Evolutionary conservation across 2,113 vertebrate genomes (phyloP), one percentile per base, ranked within the genome.

Genomic region (Eonycteris spelaea): DNA sequence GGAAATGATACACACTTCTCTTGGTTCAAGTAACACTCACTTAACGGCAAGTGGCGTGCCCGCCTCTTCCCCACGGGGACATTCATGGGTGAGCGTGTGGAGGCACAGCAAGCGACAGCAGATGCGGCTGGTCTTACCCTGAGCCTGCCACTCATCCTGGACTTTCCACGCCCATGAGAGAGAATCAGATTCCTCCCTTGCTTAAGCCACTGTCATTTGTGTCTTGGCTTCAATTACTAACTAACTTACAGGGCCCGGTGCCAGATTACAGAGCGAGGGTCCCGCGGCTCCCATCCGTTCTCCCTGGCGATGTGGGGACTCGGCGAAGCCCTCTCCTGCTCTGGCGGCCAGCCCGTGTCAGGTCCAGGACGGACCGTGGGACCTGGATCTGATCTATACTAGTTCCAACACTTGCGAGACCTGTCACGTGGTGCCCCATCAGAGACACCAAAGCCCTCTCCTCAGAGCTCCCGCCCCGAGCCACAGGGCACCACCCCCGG

Each of bases 141-240:
- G 57, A 75, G 24, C 21, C 14, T 18, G 8, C 57, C 33, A 13
- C 61, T 30, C 6, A 86, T 28, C 68, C 75, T 1, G 16, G 48
- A 3, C 61, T 45, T 45, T 33, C 0, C 0, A 0, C 2, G 68
- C 68, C 63, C 22, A 9, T 30, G 0, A 75, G 78, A 38, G 33
- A 86, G 21, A 59, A 51, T 24, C 7, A 28, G 84, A 43, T 51
- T 12, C 67, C 35, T 33, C 2, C 40, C 51, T 61, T 63, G 38
- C 38, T 33, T 22, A 57, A 82, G 33, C 45, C 33, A 21, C 30
- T 40, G 30, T 73, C 40, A 38, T 10, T 45, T 21, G 22, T 43
- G 83, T 33, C 48, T 63, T 19, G 4, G 43, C 87, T 86, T 77
- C 74, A 73, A 22, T 4, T 16, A 30, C 59, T 70, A 16, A 43